Percentiles rank a stretch among this genome's conserved stretches.
phyloP scores from a whole-genome alignment of 2,797 vertebrate genomes.

The Pantherophis vulpinus region DNA sequence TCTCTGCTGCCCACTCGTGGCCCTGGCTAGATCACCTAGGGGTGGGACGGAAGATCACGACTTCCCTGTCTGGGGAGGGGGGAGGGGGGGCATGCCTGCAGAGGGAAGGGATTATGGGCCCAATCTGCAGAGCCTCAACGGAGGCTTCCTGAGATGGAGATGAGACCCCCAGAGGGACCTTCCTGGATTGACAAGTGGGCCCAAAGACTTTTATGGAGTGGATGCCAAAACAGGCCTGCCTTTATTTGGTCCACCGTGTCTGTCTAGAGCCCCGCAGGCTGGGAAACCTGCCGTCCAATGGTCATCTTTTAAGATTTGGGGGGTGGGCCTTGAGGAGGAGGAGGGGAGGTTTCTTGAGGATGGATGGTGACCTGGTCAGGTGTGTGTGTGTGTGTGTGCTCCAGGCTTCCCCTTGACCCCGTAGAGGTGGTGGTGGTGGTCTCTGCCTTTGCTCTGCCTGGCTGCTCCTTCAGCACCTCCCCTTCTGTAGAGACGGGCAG shows the following conservation, averaged over 20 bases:
- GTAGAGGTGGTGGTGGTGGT: background rate
- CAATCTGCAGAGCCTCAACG: background rate
- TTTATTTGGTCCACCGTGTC: background rate
- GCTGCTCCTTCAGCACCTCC: background rate
- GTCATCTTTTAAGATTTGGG: background rate
- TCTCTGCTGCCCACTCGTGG: background rate
- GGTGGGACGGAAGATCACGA: background rate
- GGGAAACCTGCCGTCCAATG: background rate
- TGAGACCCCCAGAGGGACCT: background rate
- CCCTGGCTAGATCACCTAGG: background rate
- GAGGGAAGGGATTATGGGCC: background rate
- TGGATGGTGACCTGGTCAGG: background rate
- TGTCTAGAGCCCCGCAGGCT: background rate
- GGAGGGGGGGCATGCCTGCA: background rate
- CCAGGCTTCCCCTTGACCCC: background rate
- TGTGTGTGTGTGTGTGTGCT: background rate
- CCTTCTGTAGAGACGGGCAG: background rate
- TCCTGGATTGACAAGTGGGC: background rate
- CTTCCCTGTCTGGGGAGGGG: background rate
- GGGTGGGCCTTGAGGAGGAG: background rate
- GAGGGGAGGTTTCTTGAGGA: fast-evolving
- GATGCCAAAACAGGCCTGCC: background rate
- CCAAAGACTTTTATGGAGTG: background rate
- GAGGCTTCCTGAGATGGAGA: background rate
- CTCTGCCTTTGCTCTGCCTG: background rate